Conservation (phyloP, 2,797 vertebrate genomes). For the Cottoperca gobio region DNA sequence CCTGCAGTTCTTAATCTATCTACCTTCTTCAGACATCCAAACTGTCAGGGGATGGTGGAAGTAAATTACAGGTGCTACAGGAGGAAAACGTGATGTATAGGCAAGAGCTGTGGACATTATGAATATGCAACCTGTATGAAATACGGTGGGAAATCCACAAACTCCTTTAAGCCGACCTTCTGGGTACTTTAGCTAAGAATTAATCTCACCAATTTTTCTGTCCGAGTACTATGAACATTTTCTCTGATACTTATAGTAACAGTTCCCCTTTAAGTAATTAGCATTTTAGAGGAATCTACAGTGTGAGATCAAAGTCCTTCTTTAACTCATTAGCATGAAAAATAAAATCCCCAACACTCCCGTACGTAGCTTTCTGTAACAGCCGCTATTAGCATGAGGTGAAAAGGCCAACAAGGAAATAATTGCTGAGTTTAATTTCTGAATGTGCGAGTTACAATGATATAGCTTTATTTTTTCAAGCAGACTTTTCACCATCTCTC, state of each 20-base stretch:
- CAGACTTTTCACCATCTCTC: conserved; percentile 6
- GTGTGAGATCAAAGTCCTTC: conserved; percentile 61
- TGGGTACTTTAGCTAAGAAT: neutral
- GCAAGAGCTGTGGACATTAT: conserved; percentile 21
- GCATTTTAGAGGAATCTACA: conserved; percentile 54
- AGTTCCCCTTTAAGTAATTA: conserved; percentile 47
- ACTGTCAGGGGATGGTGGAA: conserved; percentile 26
- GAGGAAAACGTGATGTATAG: conserved; percentile 10
- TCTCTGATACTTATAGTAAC: conserved; percentile 25
- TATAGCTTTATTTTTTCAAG: conserved; percentile 18
- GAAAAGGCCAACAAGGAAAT: conserved; percentile 51
- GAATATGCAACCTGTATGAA: conserved; percentile 31
- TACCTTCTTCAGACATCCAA: conserved; percentile 44
- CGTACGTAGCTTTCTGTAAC: conserved; percentile 27
- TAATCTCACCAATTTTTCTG: conserved; percentile 32
- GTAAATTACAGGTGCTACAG: conserved; percentile 46
- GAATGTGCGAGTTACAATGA: conserved; percentile 17
- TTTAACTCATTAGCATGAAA: conserved; percentile 62
- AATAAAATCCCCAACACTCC: conserved; percentile 52
- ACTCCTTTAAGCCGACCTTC: conserved; percentile 3
- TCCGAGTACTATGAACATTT: conserved; percentile 14
- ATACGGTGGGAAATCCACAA: conserved; percentile 31
- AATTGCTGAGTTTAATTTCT: conserved; percentile 60
- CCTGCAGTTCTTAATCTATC: conserved; percentile 52
- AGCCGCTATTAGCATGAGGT: conserved; percentile 33